Percentiles rank a stretch among this genome's conserved stretches.
Conservation (phyloP, 1,140 invertebrate genomes). For the Lordiphosa mommai region DNA sequence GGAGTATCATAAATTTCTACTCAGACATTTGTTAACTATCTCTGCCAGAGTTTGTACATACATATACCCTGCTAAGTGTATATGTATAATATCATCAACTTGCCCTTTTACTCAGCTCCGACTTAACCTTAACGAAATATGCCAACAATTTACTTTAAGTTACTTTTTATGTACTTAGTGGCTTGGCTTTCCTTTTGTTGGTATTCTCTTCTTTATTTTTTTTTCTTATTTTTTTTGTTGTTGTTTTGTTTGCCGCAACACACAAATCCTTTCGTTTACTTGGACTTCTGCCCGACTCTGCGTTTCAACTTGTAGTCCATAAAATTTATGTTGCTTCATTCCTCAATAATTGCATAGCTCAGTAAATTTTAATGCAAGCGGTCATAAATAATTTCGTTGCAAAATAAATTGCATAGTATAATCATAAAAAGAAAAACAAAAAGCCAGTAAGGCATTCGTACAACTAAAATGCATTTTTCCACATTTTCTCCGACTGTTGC, state of each 20-base stretch:
- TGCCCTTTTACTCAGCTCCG: constrained; percentile 30
- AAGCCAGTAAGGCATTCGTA: constrained; percentile 53
- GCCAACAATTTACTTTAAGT: constrained; percentile 75
- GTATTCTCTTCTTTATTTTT: background rate
- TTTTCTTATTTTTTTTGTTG: constrained; percentile 11
- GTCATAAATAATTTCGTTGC: constrained; percentile 76
- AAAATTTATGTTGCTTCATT: constrained; percentile 77
- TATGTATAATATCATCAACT: constrained; percentile 31
- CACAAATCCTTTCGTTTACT: constrained; percentile 42
- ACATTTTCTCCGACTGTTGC: constrained; percentile 63
- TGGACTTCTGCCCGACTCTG: background rate
- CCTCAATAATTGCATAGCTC: constrained; percentile 77
- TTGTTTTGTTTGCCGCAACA: constrained; percentile 26
- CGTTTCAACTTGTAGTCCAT: constrained; percentile 45
- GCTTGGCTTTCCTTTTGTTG: constrained; percentile 36
- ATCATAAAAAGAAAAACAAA: background rate
- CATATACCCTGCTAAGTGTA: background rate
- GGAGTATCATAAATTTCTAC: constrained; percentile 4
- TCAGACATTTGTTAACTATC: constrained; percentile 16
- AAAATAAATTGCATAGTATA: constrained; percentile 63
- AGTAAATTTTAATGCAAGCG: constrained; percentile 78
- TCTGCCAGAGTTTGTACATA: constrained; percentile 15
- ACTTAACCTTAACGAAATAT: constrained; percentile 67
- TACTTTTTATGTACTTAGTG: constrained; percentile 76
- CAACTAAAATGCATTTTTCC: constrained; percentile 72